These are phyloP conservation scores for Microctonus aethiopoides DNA, from an alignment of 2,888 invertebrate genomes.

Conservation along the genomic window DNA sequence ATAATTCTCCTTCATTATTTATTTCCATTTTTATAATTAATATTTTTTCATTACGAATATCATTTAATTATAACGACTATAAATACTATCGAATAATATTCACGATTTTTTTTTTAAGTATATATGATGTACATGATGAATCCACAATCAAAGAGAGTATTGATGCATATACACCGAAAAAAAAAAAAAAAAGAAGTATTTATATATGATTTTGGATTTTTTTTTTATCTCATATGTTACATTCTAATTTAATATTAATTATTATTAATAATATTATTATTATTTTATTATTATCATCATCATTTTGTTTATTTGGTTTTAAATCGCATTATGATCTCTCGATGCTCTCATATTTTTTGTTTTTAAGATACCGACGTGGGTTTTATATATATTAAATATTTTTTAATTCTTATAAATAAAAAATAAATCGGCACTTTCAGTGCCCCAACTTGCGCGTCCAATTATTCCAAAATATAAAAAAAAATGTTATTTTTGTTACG, in stretches of 20 bases:
- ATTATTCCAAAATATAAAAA: constrained; percentile 35
- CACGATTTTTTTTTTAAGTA: neutral
- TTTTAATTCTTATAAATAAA: constrained; percentile 6
- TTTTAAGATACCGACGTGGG: constrained; percentile 25
- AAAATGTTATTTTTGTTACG: constrained; percentile 45
- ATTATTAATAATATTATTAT: constrained; percentile 25
- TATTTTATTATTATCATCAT: constrained; percentile 26
- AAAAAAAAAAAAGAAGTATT: neutral
- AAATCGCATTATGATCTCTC: constrained; percentile 28
- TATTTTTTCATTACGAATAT: constrained; percentile 1
- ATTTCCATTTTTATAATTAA: constrained; percentile 15
- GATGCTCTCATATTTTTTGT: constrained; percentile 22
- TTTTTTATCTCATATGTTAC: constrained; percentile 24
- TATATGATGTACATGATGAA: neutral
- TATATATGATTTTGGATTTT: constrained; percentile 21
- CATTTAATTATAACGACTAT: constrained; percentile 4
- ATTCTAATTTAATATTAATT: constrained; percentile 27
- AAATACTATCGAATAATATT: constrained; percentile 2
- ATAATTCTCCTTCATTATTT: constrained; percentile 21
- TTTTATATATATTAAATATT: constrained; percentile 19
- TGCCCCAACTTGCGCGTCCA: constrained; percentile 33
- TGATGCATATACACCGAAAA: neutral
- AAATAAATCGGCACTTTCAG: constrained; percentile 11
- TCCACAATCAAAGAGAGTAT: constrained; percentile 12
- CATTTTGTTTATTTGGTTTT: constrained; percentile 27